Evolutionary conservation across 30 jellyfish, hydroid and myxozoan species (phyloP), one percentile per base, ranked within the genome.

Genomic region (Haliclystus octoradiatus): DNA sequence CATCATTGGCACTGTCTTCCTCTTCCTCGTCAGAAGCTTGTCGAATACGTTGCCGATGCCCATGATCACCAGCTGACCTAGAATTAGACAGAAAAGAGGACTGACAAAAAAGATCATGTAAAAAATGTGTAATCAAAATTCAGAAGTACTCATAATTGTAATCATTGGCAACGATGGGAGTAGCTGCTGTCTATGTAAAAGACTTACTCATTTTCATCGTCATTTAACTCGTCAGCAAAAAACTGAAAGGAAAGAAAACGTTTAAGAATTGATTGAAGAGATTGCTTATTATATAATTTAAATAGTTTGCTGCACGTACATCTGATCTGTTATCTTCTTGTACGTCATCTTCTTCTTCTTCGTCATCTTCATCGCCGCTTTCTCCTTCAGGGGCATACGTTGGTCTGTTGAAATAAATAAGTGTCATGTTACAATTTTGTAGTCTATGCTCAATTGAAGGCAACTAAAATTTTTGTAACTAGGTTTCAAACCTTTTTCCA

Each of bases 341-440:
- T 9, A 26, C 31, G 27, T 68, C 89, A n/a, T 50, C 80, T 46
- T 73, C 74, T 26, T 69, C 79, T 50, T 88, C 97, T 40, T 88
- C 97, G 13, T 88, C 94, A 72, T 94, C 80, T 46, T 88, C 97
- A 35, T 88, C 97, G 31, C 80, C 97, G 68, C 94, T 88, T 9
- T 93, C 79, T 30, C 65, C 72, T 13, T 63, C 91, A 35, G 96
- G 94, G n/a, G 97, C 97, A 82, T 81, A 88, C 27, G 79, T 93
- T 2, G 97, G 97, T 69, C 97, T 88, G 65, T 32, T n/a, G n/a
- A n/a, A n/a, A n/a, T n/a, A n/a, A n/a, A n/a, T n/a, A n/a, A n/a
- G n/a, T n/a, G n/a, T n/a, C n/a, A n/a, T n/a, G n/a, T n/a, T n/a
- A n/a, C n/a, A n/a, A n/a, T n/a, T n/a, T n/a, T n/a, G n/a, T n/a